Percentiles rank a stretch among this genome's conserved stretches.
These are phyloP conservation scores for Euspilapteryx auroguttella DNA, from an alignment of 2,888 invertebrate species.

Conservation along the genomic window DNA sequence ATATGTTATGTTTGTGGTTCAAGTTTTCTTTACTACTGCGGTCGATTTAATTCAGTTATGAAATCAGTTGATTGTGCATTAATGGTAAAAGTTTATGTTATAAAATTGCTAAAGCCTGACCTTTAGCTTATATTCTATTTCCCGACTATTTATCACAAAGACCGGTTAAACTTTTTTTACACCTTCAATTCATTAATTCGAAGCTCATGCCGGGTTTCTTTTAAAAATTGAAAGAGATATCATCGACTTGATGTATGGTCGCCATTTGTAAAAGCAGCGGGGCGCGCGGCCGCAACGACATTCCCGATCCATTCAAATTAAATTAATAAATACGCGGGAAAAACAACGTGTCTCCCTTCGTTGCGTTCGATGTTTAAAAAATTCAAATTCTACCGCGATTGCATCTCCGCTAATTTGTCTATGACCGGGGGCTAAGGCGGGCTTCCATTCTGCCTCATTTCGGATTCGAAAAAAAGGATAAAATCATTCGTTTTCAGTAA, in stretches of 20 bases:
- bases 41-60: too few species aligned
- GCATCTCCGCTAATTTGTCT: slow-evolving; percentile 57
- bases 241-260: slow-evolving; percentile 54
- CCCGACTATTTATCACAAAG: slow-evolving; percentile 14
- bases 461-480: too few species aligned
- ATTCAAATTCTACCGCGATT: slow-evolving; percentile 42
- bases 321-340: slow-evolving; percentile 54
- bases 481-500: too few species aligned
- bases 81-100: neutral
- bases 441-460: too few species aligned
- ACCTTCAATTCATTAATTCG: slow-evolving; percentile 40
- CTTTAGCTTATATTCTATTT: neutral
- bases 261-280: slow-evolving; percentile 52
- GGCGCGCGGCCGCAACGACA: slow-evolving; percentile 36
- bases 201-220: slow-evolving; percentile 32
- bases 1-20: too few species aligned
- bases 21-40: too few species aligned
- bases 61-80: too few species aligned
- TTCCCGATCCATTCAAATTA: slow-evolving; percentile 48
- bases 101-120: neutral
- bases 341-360: slow-evolving; percentile 49
- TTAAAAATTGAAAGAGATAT: slow-evolving; percentile 58
- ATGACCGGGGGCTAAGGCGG: too few species aligned
- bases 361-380: slow-evolving; percentile 9
- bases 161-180: slow-evolving; percentile 15